Percentiles rank a stretch among this genome's conserved stretches.
phyloP scores from a whole-genome alignment of 2,888 invertebrate species.

The Athrips mouffetella region DNA sequence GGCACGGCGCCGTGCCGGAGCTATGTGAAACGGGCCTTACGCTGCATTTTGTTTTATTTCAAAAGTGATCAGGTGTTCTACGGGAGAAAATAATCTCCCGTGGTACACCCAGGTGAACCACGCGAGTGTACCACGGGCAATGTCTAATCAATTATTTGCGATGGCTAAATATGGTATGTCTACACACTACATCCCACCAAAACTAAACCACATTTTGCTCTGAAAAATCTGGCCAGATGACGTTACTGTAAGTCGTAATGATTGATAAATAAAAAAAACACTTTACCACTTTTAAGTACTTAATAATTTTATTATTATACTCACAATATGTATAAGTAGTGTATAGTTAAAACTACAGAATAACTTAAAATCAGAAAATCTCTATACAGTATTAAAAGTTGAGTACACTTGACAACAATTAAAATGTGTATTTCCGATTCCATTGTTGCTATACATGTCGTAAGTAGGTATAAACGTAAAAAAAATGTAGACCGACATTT shows the following conservation, averaged over 20 bases:
- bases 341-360: slow-evolving; percentile 60
- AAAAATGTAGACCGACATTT: not conserved
- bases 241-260: not conserved
- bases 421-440: not conserved
- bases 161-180: too few species aligned
- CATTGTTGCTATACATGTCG: not conserved
- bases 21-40: too few species aligned
- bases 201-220: too few species aligned
- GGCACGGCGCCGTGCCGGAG: too few species aligned
- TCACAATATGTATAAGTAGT: slow-evolving; percentile 71
- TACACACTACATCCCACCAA: too few species aligned
- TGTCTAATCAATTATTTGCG: too few species aligned
- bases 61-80: too few species aligned
- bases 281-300: slow-evolving; percentile 43
- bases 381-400: slow-evolving; percentile 38
- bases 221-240: not conserved
- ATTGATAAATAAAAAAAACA: not conserved
- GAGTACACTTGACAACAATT: slow-evolving; percentile 28
- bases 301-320: slow-evolving; percentile 66
- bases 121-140: too few species aligned
- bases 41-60: too few species aligned
- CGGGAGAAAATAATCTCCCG: too few species aligned
- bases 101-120: too few species aligned
- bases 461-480: slow-evolving; percentile 10
- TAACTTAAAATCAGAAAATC: slow-evolving; percentile 63